Evolutionary conservation across 2,888 invertebrate species (phyloP).

Genomic region (Brenthis hecate): DNA sequence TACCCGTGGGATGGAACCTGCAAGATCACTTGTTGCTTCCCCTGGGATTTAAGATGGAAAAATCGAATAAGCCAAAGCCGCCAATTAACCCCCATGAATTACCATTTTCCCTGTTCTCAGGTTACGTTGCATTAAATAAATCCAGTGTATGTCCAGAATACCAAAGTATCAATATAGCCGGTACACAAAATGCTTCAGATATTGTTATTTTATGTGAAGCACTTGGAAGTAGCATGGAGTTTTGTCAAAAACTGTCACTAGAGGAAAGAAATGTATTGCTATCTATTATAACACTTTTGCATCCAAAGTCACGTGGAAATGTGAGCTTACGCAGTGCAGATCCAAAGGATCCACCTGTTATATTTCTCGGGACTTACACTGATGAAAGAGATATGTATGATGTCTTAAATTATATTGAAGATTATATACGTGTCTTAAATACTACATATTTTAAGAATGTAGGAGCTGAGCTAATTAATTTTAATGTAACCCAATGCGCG

Average conservation of each 20-base stretch:
- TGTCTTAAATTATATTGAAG: constrained; percentile 46
- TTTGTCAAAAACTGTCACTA: no score
- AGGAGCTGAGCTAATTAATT: constrained; percentile 45
- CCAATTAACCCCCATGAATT: constrained; percentile 43
- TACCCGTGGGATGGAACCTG: constrained; percentile 53
- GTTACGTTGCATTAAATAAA: constrained; percentile 46
- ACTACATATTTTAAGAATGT: constrained; percentile 49
- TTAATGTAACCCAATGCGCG: constrained; percentile 47
- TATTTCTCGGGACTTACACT: constrained; percentile 48
- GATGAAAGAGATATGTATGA: constrained; percentile 49
- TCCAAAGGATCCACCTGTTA: constrained; percentile 49
- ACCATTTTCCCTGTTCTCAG: constrained; percentile 40
- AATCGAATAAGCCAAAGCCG: constrained; percentile 61
- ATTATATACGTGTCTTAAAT: constrained; percentile 48
- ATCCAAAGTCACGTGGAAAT: constrained; percentile 64
- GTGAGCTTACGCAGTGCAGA: constrained; percentile 49
- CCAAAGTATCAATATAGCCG: constrained; percentile 40
- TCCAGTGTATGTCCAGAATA: constrained; percentile 47
- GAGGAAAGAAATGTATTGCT: constrained; percentile 42
- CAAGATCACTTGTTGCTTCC: constrained; percentile 46
- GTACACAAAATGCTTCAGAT: constrained; percentile 28
- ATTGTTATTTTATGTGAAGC: no score
- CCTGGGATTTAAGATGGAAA: constrained; percentile 41
- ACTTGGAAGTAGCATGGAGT: no score
- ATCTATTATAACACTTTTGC: constrained; percentile 37